phyloP scores from a whole-genome alignment of 2,113 vertebrate genomes.

The Scopus umbretta region DNA sequence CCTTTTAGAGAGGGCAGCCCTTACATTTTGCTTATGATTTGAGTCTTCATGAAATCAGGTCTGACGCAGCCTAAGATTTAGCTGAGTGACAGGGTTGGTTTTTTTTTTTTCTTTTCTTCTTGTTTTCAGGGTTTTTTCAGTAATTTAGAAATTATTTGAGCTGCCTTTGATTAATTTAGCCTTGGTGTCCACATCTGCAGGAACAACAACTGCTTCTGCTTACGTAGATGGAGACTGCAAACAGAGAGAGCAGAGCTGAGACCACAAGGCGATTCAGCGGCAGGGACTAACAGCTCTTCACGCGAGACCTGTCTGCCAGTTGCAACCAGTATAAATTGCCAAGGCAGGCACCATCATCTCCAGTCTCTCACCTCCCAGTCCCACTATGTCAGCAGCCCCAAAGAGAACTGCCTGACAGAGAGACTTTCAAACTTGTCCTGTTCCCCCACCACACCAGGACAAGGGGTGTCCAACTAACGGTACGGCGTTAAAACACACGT shows the following conservation, averaged over 20 bases:
- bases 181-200: background rate
- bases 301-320: background rate
- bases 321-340: background rate
- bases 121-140: background rate
- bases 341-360: background rate
- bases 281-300: background rate
- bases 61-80: background rate
- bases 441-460: background rate
- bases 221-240: background rate
- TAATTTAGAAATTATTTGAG: background rate
- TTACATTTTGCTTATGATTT: background rate
- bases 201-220: background rate
- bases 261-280: background rate
- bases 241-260: background rate
- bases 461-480: background rate
- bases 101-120: background rate
- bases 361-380: background rate
- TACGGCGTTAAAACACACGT: background rate
- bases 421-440: background rate
- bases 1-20: background rate
- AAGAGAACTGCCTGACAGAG: background rate
- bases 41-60: background rate
- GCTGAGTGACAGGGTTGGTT: background rate
- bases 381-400: background rate
- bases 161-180: background rate